Conservation (phyloP, 2,113 vertebrate genomes). For the Gorsachius goisagi region DNA sequence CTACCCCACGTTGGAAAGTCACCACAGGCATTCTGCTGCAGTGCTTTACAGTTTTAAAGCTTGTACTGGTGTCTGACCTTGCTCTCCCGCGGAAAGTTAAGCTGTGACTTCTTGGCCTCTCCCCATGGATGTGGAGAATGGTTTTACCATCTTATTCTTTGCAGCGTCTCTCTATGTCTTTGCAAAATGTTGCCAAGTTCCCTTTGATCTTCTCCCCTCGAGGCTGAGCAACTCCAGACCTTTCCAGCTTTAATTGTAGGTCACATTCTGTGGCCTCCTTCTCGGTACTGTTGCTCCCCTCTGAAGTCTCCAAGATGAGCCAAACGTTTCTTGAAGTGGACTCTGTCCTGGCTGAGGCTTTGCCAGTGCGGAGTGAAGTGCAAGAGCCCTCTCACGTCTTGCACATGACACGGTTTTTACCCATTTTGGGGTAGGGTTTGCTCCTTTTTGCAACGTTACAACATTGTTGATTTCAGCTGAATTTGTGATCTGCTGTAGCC, state of each 20-base stretch:
- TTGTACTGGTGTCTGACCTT: not conserved
- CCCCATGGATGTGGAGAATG: not conserved
- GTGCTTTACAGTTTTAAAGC: not conserved
- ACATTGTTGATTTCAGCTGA: not conserved
- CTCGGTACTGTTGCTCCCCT: not conserved
- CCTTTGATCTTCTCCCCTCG: not conserved
- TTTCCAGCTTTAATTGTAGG: not conserved
- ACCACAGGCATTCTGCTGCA: not conserved
- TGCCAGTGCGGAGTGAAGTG: not conserved
- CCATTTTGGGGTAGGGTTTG: not conserved
- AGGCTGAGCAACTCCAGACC: not conserved
- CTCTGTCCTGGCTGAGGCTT: not conserved
- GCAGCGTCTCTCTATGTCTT: not conserved
- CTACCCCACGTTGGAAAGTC: not conserved
- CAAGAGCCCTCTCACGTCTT: not conserved
- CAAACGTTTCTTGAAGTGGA: not conserved
- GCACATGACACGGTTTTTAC: rapidly evolving
- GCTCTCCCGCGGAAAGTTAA: not conserved
- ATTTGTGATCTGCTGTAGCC: not conserved
- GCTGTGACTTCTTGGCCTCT: not conserved
- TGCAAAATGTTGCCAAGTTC: not conserved
- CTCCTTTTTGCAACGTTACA: not conserved
- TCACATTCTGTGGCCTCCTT: not conserved
- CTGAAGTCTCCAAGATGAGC: not conserved
- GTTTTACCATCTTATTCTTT: not conserved